A percentile compares a stretch with the other conserved stretches of the same genome.
Evolutionary conservation across 2,797 vertebrate species (phyloP).

Genomic region (Hypotaenidia philippensis): DNA sequence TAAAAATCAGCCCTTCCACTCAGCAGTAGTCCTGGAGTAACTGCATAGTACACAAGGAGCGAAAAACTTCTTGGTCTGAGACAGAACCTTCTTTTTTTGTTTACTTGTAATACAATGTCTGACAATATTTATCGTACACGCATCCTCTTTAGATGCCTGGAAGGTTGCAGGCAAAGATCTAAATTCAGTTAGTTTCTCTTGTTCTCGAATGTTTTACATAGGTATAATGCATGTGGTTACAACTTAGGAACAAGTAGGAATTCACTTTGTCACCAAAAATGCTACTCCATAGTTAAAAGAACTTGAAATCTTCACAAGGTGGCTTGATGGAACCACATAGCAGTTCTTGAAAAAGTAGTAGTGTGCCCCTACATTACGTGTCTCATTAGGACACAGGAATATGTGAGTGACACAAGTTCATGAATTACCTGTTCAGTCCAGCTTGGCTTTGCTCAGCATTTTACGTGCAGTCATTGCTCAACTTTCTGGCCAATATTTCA

Average conservation of each 20-base stretch:
- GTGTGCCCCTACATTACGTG: background rate
- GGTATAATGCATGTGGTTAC: background rate
- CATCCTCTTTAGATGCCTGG: background rate
- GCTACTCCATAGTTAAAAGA: background rate
- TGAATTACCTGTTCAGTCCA: background rate
- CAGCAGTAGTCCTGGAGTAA: background rate
- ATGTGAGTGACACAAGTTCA: background rate
- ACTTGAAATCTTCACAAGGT: background rate
- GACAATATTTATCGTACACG: background rate
- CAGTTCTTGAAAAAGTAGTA: background rate
- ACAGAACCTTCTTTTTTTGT: background rate
- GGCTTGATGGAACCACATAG: background rate
- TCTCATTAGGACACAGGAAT: background rate
- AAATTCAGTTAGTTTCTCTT: background rate
- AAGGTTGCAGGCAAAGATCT: background rate
- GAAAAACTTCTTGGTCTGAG: background rate
- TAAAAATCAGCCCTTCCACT: conserved; percentile 29
- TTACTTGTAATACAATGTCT: background rate
- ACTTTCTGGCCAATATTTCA: background rate
- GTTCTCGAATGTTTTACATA: background rate
- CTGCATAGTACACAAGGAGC: background rate
- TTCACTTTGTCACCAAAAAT: background rate
- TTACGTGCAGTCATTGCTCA: background rate
- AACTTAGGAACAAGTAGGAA: background rate
- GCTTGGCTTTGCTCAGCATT: background rate